A percentile compares a stretch with the other conserved stretches of the same genome.
Conservation (phyloP, 2,113 vertebrate genomes). For the Crotalus viridis region DNA sequence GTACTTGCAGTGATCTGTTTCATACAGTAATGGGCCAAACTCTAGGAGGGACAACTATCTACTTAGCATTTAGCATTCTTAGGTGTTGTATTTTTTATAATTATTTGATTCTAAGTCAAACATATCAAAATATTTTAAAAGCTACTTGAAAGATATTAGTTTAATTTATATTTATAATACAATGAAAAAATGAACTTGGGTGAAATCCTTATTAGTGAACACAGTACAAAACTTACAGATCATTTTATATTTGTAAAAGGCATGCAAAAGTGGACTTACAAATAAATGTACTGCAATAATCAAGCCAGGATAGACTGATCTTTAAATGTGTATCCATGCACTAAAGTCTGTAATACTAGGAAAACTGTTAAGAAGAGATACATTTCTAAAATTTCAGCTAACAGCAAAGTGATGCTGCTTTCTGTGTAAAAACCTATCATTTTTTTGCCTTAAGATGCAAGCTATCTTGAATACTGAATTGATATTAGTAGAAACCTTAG, state of each 20-base stretch:
- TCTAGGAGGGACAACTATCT: background rate
- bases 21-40: background rate
- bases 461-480: background rate
- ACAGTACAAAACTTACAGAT: background rate
- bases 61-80: background rate
- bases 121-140: background rate
- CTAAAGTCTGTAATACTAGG: background rate
- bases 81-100: background rate
- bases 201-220: background rate
- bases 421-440: background rate
- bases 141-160: background rate
- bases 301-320: background rate
- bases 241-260: background rate
- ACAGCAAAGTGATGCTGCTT: background rate
- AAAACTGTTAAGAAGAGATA: background rate
- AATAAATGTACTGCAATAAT: background rate
- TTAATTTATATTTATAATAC: background rate
- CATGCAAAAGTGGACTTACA: background rate
- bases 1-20: background rate
- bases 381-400: background rate
- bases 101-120: background rate
- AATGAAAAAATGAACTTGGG: background rate
- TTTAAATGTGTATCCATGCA: background rate
- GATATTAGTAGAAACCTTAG: background rate
- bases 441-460: background rate